A percentile compares a stretch with the other conserved stretches of the same genome.
Evolutionary conservation across 2,113 vertebrate species (phyloP).

Genomic region (Rhombomys opimus): DNA sequence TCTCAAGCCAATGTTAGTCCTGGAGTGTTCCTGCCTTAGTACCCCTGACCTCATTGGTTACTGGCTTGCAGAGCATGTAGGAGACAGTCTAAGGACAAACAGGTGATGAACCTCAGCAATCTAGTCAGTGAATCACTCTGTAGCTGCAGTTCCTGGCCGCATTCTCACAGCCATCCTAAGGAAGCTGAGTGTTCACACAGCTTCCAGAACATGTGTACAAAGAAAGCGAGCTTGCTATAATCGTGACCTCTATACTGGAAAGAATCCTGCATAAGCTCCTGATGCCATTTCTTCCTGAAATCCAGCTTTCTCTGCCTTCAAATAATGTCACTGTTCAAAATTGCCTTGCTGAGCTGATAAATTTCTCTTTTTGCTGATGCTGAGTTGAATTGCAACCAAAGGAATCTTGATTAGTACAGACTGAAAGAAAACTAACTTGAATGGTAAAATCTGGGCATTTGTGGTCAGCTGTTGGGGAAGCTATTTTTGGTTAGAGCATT

Average conservation of each 20-base stretch:
- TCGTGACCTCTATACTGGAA: not conserved
- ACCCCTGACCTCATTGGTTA: not conserved
- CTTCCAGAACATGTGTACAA: not conserved
- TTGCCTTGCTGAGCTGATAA: not conserved
- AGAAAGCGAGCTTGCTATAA: not conserved
- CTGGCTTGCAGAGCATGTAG: not conserved
- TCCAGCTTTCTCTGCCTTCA: slow-evolving; percentile 22
- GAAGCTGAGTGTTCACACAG: not conserved
- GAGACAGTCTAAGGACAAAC: not conserved
- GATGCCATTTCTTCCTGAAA: slow-evolving; percentile 23
- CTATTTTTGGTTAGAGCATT: slow-evolving; percentile 46
- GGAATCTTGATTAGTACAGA: slow-evolving; percentile 40
- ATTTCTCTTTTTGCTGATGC: not conserved
- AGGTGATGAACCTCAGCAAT: not conserved
- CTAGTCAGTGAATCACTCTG: not conserved
- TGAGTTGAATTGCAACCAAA: not conserved
- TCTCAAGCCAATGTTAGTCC: not conserved
- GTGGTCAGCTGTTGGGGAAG: not conserved
- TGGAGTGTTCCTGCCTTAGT: not conserved
- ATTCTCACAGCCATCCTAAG: not conserved
- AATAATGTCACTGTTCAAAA: not conserved
- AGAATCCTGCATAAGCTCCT: not conserved
- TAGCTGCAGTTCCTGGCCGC: not conserved
- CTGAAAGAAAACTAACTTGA: slow-evolving; percentile 29
- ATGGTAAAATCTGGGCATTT: not conserved